Conservation (phyloP, 2,888 invertebrate species). For the Zelleria hepariella region DNA sequence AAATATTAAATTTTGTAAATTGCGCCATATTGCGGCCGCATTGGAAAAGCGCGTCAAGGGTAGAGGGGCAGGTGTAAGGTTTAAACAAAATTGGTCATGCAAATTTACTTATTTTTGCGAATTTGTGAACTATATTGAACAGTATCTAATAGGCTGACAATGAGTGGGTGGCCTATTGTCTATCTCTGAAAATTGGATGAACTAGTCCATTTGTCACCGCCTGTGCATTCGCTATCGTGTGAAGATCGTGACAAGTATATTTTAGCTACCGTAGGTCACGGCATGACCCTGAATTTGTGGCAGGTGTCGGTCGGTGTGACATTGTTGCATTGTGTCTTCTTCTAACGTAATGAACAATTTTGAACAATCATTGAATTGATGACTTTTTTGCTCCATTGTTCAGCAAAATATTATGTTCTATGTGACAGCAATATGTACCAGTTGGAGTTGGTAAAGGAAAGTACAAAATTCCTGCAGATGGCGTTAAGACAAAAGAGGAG, state of each 20-base stretch:
- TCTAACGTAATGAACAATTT: not conserved
- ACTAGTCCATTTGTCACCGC: not conserved
- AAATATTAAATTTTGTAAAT: no score
- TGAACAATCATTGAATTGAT: no score
- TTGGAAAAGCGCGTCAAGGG: no score
- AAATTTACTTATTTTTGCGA: no score
- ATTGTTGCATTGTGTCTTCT: not conserved
- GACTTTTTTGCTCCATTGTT: no score
- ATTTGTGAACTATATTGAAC: no score
- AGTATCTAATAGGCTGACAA: not conserved
- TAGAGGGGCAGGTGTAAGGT: no score
- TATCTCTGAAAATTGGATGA: not conserved
- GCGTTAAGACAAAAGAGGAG: not conserved
- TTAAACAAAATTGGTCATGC: no score
- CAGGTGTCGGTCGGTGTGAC: not conserved
- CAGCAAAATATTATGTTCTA: no score
- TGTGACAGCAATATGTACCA: no score
- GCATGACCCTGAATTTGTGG: not conserved
- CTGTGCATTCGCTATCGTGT: not conserved
- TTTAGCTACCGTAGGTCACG: not conserved
- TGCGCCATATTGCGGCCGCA: no score
- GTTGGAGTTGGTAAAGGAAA: no score
- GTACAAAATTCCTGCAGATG: not conserved
- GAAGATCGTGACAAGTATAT: conserved; percentile 1
- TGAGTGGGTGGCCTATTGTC: not conserved